Base-by-base conservation (phyloP, 1,140 invertebrate genomes). In the Pseudomyrmex concolor region DNA sequence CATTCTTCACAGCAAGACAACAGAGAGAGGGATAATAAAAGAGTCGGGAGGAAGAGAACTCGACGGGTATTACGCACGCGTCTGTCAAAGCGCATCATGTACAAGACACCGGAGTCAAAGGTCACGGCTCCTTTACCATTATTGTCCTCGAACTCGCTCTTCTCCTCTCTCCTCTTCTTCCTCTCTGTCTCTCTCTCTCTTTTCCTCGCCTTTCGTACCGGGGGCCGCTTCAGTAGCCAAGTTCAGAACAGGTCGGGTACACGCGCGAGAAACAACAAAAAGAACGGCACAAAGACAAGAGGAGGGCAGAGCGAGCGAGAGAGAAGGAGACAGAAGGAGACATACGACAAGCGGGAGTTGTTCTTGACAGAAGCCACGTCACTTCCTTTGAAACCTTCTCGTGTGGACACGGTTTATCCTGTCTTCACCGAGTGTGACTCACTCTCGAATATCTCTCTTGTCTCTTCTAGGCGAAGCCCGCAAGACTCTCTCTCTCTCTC, bases 311-410 rank as follows among this genome's bases (percentile, higher is more conserved):
- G 17, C 2, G 55, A 19, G 43, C 73, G 50, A 45, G 59, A n/a
- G 45, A 62, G 50, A 17, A 48, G 4, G 66, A 50, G 55, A 45
- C 66, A 2, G 72, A 15, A 2, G 70, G 43, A 57, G 76, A 85
- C 84, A 76, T 57, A 78, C 19, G 74, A 86, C 66, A 50, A 83
- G 78, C 77, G 74, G 83, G 71, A 62, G 86, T 86, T 86, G 54
- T 84, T 83, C 60, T 76, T 72, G 80, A 84, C 84, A 86, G 71
- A 84, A 86, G 86, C 86, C 86, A 87, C 85, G 86, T 87, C 86
- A 87, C 68, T 87, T 87, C 86, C 86, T 72, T 81, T 73, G 85
- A 72, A 87, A 68, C 67, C 85, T 83, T 59, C 5, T 34, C 34
- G 34, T 34, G 50, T 72, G 71, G 72, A 84, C 80, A 80, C 76